phyloP scores from a whole-genome alignment of 2,888 invertebrate genomes.

The Himalopsyche japonica region DNA sequence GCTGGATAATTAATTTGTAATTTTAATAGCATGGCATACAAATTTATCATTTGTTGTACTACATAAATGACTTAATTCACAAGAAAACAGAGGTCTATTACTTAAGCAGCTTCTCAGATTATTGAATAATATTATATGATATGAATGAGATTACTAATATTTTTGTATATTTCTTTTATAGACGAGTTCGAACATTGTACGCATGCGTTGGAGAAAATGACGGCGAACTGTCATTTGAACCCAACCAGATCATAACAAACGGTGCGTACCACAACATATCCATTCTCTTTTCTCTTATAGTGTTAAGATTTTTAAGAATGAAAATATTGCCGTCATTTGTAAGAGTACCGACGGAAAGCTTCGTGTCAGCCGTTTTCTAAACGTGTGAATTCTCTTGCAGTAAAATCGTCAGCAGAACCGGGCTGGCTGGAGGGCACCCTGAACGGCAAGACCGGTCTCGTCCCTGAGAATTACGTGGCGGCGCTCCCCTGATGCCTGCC shows the following conservation, averaged over 20 bases:
- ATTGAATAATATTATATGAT: too few species aligned
- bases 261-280: constrained; percentile 61
- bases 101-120: too few species aligned
- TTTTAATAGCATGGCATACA: too few species aligned
- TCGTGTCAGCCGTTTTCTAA: too few species aligned
- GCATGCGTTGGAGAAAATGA: constrained; percentile 96
- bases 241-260: constrained; percentile 96
- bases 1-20: too few species aligned
- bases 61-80: too few species aligned
- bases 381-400: constrained; percentile 53
- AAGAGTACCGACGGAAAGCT: too few species aligned
- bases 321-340: too few species aligned
- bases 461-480: constrained; percentile 97
- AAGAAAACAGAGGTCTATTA: too few species aligned
- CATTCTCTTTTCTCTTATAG: background rate
- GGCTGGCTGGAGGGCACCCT: constrained; percentile 97
- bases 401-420: constrained; percentile 88
- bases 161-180: constrained; percentile 46
- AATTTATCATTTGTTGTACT: too few species aligned
- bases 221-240: constrained; percentile 96
- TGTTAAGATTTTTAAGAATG: too few species aligned
- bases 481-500: constrained; percentile 65
- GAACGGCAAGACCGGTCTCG: constrained; percentile 88
- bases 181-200: constrained; percentile 91
- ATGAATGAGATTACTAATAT: background rate